A percentile compares a stretch with the other conserved stretches of the same genome.
Conservation (phyloP, 2,113 vertebrate species). For the Zapornia atra region DNA sequence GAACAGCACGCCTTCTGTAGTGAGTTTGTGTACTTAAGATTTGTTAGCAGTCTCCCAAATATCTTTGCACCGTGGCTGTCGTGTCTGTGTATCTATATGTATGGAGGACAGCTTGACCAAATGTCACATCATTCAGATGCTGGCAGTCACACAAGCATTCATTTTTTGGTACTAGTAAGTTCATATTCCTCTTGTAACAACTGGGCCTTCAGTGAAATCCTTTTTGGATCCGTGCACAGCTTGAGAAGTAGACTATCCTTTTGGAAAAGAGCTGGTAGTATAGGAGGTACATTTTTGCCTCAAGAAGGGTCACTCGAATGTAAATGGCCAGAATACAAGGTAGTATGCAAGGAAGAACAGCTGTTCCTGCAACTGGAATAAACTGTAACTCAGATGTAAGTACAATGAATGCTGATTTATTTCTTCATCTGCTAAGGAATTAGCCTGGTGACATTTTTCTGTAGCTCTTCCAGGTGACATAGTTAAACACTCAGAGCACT, state of each 20-base stretch:
- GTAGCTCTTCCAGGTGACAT: not conserved
- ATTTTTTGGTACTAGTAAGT: not conserved
- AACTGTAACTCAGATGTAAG: not conserved
- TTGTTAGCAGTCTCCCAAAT: not conserved
- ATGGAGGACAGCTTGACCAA: not conserved
- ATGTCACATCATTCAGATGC: slow-evolving; percentile 3
- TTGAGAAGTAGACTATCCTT: not conserved
- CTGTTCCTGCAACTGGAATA: not conserved
- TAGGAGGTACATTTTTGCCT: not conserved
- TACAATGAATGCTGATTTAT: not conserved
- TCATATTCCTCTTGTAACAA: not conserved
- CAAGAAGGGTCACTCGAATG: not conserved
- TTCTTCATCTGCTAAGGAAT: not conserved
- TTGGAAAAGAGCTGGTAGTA: not conserved
- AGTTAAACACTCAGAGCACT: not conserved
- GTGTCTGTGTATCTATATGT: not conserved
- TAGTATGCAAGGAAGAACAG: not conserved
- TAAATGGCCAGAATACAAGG: not conserved
- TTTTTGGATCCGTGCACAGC: not conserved
- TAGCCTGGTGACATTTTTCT: not conserved
- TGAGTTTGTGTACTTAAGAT: not conserved
- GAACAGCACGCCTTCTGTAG: not conserved
- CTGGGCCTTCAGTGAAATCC: not conserved
- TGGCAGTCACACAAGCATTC: not conserved
- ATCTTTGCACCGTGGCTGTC: not conserved